Evolutionary conservation across 2,113 vertebrate species (phyloP), one percentile per base, ranked within the genome.

Genomic region (Danio rerio): DNA sequence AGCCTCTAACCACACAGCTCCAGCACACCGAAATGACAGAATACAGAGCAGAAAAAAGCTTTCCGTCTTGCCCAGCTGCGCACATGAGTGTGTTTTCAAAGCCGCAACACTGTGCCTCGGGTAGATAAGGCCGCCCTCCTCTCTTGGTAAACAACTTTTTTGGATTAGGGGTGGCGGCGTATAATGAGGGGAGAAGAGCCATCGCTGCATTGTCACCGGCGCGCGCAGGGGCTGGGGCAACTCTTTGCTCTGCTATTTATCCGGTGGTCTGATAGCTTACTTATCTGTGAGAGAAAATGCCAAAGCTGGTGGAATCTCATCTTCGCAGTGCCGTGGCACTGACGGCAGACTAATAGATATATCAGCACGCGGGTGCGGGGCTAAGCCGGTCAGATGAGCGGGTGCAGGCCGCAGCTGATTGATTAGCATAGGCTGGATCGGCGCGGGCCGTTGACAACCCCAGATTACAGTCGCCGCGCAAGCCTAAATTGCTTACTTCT

Each of bases 201-300:
- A 92, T 93, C 94, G 93, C 91, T 93, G 93, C 94, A 96, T 94
- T 96, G 96, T 97, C 95, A 95, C 93, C 90, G 89, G 88, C 86
- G 89, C 94, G 95, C 93, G 94, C 93, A 94, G 94, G 93, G 94
- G 92, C 90, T 86, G 91, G 92, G 90, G 93, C 93, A 95, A 97
- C 97, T 97, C 96, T 98, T 95, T 94, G 96, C 95, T 96, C 95
- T 95, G 96, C 95, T 95, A 96, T 98, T 98, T 96, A 96, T 98
- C 96, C 93, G 86, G 91, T 92, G 94, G 95, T 94, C 95, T 96
- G 96, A 98, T 98, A 97, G 96, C 95, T 97, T 94, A 94, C 95
- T 97, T 94, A 93, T 96, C 95, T 95, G 94, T 93, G 89, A 94
- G 94, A 95, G n/a, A 83, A 96, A 98, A 98, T 95, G 96, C 96